Conservation (phyloP, 2,113 vertebrate species). For the Phasianus colchicus region DNA sequence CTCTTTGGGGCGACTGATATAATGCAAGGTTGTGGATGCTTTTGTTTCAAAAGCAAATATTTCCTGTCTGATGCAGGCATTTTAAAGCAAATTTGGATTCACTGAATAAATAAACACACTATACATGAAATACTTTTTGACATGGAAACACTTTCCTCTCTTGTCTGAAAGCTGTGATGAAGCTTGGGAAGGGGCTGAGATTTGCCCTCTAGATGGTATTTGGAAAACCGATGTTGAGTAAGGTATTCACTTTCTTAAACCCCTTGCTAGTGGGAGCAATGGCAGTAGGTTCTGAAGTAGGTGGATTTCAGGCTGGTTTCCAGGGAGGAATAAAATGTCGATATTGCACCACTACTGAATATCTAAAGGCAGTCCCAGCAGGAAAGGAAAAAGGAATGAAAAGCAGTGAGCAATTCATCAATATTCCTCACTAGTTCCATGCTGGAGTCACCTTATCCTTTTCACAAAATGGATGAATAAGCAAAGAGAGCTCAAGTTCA, state of each 20-base stretch:
- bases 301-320: background rate
- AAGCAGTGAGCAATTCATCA: background rate
- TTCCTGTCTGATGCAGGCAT: background rate
- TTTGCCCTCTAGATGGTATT: background rate
- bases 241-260: background rate
- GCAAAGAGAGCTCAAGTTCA: background rate
- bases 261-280: background rate
- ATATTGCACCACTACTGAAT: background rate
- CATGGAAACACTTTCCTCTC: background rate
- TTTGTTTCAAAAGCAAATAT: background rate
- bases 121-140: background rate
- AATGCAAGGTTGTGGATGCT: background rate
- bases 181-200: background rate
- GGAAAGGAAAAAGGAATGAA: background rate
- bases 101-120: background rate
- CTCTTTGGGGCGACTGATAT: background rate
- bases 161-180: background rate
- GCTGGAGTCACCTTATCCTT: background rate
- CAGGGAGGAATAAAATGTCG: background rate
- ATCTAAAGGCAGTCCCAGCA: background rate
- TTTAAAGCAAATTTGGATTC: background rate
- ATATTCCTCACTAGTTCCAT: constrained; percentile 2
- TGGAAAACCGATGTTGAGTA: background rate
- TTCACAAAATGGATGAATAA: constrained; percentile 26
- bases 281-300: background rate